phyloP scores from a whole-genome alignment of 1,140 invertebrate genomes.

The Sycophila sp. region DNA sequence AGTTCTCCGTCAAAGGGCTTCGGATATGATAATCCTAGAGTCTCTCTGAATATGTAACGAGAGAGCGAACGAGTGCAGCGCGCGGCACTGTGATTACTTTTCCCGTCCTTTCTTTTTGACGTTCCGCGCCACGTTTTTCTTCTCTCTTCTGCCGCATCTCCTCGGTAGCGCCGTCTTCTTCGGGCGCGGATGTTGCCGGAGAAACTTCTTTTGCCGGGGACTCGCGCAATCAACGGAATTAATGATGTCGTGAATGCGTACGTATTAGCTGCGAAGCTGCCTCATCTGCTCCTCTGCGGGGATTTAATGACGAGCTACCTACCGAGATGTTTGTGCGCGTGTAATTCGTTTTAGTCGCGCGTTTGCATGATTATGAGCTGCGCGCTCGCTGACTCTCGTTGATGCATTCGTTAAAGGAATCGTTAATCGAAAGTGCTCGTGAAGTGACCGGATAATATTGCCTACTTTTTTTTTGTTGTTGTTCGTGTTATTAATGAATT shows the following conservation, averaged over 20 bases:
- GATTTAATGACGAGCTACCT: not conserved
- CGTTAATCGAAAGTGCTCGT: not conserved
- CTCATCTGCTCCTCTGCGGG: not conserved
- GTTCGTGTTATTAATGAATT: too few species aligned
- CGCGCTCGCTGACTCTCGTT: not conserved
- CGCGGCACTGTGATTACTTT: constrained; percentile 55
- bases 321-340: not conserved
- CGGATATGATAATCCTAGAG: constrained; percentile 62
- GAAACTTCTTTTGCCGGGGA: constrained; percentile 4
- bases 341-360: not conserved
- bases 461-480: too few species aligned
- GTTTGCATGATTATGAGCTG: not conserved
- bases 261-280: not conserved
- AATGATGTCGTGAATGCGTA: not conserved
- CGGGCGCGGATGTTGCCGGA: not conserved
- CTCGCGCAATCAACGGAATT: constrained; percentile 20
- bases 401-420: constrained; percentile 8
- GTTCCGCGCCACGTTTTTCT: constrained; percentile 27
- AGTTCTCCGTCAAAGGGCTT: constrained; percentile 56
- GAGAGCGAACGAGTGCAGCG: constrained; percentile 44
- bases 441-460: too few species aligned
- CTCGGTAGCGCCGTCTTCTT: constrained; percentile 13
- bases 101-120: constrained; percentile 47
- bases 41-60: constrained; percentile 64
- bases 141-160: not conserved